Base-by-base conservation (phyloP, 2,888 invertebrate species). In the Xestia c-nigrum region DNA sequence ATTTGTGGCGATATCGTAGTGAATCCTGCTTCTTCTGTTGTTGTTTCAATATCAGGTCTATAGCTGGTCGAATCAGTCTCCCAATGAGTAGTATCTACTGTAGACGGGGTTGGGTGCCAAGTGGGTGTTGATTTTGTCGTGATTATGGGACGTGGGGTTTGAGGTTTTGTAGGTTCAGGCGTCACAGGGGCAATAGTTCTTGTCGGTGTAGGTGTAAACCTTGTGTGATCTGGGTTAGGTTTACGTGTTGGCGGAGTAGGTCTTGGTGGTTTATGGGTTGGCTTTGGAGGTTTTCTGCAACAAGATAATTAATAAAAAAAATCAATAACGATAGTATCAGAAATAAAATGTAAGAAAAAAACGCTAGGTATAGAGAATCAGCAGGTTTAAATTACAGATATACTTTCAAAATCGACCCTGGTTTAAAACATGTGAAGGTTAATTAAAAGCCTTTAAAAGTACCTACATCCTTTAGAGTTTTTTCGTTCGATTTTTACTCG, bases 1-100 rank as follows among this genome's bases (percentile, higher is more conserved):
- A 77, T 66, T 72, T 76, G 55, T 64, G 79, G 76, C 73, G 87
- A 76, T 63, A 79, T 0, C 24, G 81, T 81, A 9, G 75, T 16
- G 4, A 64, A 7, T 50, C 16, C 76, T 63, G 52, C 76, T 72
- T n/a, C 73, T 61, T 7, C 19, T 64, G 72, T 72, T n/a, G 77
- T 81, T 19, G 73, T 68, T 67, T 68, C 76, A 40, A 40, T 10
- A 43, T 16, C 70, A 59, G 67, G 16, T 38, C 24, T 12, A 10
- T 10, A 43, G 10, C 43, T 10, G 43, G 43, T 43, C 43, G 43
- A 43, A 9, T 43, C 43, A 43, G 24, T 74, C 16, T 57, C 61
- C 69, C 50, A 40, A 24, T 61, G 40, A 67, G 50, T 68, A 46
- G 63, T 76, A 38, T 57, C 73, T 38, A 38, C 38, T 57, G 24